These are phyloP conservation scores for Notodonta ziczac DNA, from an alignment of 2,888 invertebrate species.

Conservation along the genomic window DNA sequence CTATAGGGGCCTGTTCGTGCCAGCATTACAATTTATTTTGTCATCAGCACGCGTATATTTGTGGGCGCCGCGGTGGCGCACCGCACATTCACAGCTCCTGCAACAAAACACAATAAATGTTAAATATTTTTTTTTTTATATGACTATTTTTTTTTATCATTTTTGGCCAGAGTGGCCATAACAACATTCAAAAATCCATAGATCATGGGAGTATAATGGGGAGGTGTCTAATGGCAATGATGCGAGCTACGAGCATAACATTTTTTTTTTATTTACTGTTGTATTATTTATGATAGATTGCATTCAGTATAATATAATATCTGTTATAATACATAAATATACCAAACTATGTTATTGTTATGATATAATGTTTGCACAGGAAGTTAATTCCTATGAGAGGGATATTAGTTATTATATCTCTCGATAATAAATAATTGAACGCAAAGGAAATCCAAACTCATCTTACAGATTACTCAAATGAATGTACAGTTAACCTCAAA, in stretches of 20 bases:
- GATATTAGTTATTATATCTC: conserved; percentile 25
- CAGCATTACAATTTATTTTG: conserved; percentile 83
- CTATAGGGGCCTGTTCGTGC: conserved; percentile 76
- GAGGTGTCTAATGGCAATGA: no score
- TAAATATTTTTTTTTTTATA: no score
- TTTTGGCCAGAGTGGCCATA: no score
- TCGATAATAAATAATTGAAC: conserved; percentile 31
- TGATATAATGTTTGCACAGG: not conserved
- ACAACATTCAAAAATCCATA: no score
- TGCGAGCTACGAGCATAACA: no score
- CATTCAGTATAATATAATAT: not conserved
- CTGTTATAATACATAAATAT: not conserved
- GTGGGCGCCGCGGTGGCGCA: conserved; percentile 68
- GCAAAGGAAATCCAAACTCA: conserved; percentile 27
- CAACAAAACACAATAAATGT: conserved; percentile 51
- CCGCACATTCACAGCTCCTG: conserved; percentile 58
- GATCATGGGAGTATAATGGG: no score
- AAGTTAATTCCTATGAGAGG: not conserved
- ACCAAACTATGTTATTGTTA: not conserved
- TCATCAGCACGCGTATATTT: conserved; percentile 71
- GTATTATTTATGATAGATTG: not conserved
- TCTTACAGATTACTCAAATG: conserved; percentile 10
- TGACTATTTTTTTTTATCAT: no score
- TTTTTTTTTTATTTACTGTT: no score
- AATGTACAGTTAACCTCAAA: not conserved